These are phyloP conservation scores for Pinna nobilis DNA, from an alignment of 1,140 invertebrate species.

Conservation along the genomic window DNA sequence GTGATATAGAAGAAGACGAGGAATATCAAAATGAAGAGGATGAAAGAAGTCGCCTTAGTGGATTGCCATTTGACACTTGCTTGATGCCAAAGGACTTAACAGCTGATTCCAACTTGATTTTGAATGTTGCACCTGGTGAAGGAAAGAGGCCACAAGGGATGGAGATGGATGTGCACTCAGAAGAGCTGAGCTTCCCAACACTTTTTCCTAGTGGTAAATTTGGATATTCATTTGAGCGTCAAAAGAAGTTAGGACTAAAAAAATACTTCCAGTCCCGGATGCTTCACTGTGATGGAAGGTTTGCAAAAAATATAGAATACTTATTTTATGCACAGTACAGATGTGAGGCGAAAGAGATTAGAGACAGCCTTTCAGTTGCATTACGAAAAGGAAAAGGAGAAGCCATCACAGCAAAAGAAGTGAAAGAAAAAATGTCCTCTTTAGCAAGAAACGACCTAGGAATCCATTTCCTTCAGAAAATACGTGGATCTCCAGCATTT, in stretches of 20 bases:
- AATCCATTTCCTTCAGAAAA: slow-evolving; percentile 12
- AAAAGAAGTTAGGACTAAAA: not conserved
- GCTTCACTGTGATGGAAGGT: slow-evolving; percentile 13
- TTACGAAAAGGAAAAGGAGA: slow-evolving; percentile 16
- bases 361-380: slow-evolving; percentile 5
- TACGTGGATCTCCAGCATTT: slow-evolving; percentile 27
- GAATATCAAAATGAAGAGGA: not conserved
- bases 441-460: slow-evolving; percentile 29
- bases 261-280: slow-evolving; percentile 16
- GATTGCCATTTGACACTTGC: slow-evolving; percentile 9
- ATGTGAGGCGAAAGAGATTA: slow-evolving; percentile 19
- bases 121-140: slow-evolving; percentile 28
- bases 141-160: slow-evolving; percentile 27
- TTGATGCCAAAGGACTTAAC: not conserved
- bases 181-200: slow-evolving; percentile 37
- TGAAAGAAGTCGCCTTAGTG: not conserved
- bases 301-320: slow-evolving; percentile 29
- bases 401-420: not conserved
- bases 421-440: slow-evolving; percentile 6
- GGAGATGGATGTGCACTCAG: slow-evolving; percentile 25
- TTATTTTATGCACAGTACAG: slow-evolving; percentile 31
- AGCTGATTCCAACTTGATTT: not conserved
- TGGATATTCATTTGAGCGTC: not conserved
- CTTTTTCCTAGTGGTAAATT: slow-evolving; percentile 8
- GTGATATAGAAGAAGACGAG: not conserved